phyloP scores from a whole-genome alignment of 1,140 invertebrate species.

The Lethrus apterus region DNA sequence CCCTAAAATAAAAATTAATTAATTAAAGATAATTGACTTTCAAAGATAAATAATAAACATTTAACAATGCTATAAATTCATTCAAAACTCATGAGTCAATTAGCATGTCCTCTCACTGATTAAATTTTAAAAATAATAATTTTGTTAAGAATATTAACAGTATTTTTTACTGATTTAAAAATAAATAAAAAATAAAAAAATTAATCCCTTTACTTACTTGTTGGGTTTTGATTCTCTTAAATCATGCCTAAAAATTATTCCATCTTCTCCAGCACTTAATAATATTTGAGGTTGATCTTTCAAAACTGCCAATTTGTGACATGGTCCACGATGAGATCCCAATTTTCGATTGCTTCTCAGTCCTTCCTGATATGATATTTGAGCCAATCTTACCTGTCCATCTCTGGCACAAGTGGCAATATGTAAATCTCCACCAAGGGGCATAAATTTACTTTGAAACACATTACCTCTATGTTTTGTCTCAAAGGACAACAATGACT shows the following conservation, averaged over 20 bases:
- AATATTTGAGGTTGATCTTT: conserved; percentile 68
- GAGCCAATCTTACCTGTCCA: conserved; percentile 61
- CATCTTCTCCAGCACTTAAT: conserved; percentile 85
- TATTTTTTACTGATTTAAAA: too few species aligned
- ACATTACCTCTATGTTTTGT: conserved; percentile 82
- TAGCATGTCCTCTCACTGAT: too few species aligned
- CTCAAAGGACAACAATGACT: conserved; percentile 55
- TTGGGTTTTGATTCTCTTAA: conserved; percentile 59
- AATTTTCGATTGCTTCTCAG: conserved; percentile 54
- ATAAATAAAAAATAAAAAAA: too few species aligned
- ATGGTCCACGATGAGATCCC: conserved; percentile 62
- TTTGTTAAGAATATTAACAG: too few species aligned
- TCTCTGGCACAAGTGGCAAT: conserved; percentile 84
- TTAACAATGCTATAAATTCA: too few species aligned
- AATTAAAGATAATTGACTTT: too few species aligned
- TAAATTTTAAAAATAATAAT: too few species aligned
- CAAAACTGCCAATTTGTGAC: conserved; percentile 72
- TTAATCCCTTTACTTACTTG: too few species aligned
- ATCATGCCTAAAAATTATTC: conserved; percentile 72
- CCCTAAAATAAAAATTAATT: conserved; percentile 44
- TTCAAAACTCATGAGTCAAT: too few species aligned
- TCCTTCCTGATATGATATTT: conserved; percentile 41
- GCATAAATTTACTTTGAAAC: conserved; percentile 73
- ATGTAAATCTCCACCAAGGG: conserved; percentile 63
- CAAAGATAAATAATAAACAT: too few species aligned